These are phyloP conservation scores for Platycnemis pennipes DNA, from an alignment of 2,888 invertebrate species.

Conservation along the genomic window DNA sequence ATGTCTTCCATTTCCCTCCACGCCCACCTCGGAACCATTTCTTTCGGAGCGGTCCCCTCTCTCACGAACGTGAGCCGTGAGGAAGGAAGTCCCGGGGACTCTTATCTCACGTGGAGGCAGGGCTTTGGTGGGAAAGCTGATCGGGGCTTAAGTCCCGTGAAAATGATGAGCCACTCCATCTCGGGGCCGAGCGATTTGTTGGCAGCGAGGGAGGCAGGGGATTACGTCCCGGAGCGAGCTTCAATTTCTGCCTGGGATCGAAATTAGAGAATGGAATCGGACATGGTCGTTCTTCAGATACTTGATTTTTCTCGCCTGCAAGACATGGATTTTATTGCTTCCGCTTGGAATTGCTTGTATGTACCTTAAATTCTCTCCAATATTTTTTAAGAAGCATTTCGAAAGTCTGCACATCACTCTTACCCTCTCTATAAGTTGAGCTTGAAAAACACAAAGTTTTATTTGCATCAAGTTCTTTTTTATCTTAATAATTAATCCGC, in stretches of 20 bases:
- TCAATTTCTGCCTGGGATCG: background rate
- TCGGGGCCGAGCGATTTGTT: background rate
- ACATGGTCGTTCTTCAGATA: no score
- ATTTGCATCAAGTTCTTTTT: no score
- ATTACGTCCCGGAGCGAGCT: background rate
- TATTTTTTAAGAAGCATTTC: no score
- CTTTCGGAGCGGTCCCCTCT: background rate
- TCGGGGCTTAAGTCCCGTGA: background rate
- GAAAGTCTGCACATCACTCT: no score
- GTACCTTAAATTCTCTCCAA: no score
- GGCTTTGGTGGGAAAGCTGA: background rate
- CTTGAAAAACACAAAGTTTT: no score
- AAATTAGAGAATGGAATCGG: background rate
- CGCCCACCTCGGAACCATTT: background rate
- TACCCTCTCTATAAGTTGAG: no score
- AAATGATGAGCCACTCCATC: slow-evolving; percentile 6
- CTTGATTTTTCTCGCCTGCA: background rate
- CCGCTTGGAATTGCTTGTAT: no score
- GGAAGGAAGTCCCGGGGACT: background rate
- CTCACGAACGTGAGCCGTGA: background rate
- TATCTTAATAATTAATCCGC: no score
- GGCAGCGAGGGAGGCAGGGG: background rate
- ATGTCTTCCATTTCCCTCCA: slow-evolving; percentile 20
- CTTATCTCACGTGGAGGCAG: background rate
- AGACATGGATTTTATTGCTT: background rate